Percentiles rank a stretch among this genome's conserved stretches.
These are phyloP conservation scores for Pseudomyrmex dendroicus DNA, from an alignment of 1,140 invertebrate genomes.

Conservation along the genomic window DNA sequence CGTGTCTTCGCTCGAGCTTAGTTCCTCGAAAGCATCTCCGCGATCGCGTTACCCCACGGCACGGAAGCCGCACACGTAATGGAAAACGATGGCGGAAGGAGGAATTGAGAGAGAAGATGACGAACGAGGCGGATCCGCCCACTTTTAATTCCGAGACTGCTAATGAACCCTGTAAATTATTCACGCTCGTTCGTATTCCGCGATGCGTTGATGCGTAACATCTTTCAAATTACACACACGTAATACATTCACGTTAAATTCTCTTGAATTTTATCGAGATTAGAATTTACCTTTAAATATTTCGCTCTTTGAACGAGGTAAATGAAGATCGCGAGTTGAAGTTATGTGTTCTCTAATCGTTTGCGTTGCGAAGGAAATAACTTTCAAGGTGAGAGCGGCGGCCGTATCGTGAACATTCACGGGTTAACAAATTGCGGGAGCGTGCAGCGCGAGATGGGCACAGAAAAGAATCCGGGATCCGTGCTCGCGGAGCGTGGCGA, in stretches of 20 bases:
- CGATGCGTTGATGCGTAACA: background rate
- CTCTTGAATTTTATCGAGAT: background rate
- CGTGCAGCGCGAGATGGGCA: conserved; percentile 38
- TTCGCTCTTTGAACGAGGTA: background rate
- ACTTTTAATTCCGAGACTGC: background rate
- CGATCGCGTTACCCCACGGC: conserved; percentile 64
- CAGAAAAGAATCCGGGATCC: conserved; percentile 51
- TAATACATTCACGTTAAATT: background rate
- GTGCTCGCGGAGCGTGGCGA: conserved; percentile 51
- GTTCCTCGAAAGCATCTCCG: conserved; percentile 70
- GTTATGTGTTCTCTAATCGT: conserved; percentile 13
- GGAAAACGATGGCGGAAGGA: background rate
- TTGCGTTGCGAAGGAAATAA: conserved; percentile 20
- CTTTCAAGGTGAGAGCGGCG: conserved; percentile 27
- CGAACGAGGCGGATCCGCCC: background rate
- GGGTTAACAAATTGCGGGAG: conserved; percentile 55
- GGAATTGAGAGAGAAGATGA: background rate
- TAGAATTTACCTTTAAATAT: background rate
- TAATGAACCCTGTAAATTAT: background rate
- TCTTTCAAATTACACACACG: background rate
- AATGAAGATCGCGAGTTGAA: background rate
- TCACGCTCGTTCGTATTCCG: background rate
- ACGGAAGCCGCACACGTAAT: conserved; percentile 56
- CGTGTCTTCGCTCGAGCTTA: conserved; percentile 53
- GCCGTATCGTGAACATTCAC: conserved; percentile 20